phyloP scores from a whole-genome alignment of 2,888 invertebrate species.

The Melolontha melolontha region DNA sequence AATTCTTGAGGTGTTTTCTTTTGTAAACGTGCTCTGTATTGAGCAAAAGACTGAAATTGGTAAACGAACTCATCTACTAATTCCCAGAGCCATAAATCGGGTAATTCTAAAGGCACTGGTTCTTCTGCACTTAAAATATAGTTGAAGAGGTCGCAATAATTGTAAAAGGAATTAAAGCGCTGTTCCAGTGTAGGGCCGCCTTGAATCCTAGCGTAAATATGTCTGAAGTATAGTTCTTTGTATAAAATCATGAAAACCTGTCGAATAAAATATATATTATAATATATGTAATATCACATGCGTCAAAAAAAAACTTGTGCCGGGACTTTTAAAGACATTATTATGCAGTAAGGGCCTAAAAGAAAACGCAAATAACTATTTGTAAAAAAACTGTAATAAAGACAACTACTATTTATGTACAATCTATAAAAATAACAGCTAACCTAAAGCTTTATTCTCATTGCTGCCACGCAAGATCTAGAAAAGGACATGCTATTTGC shows the following conservation, averaged over 20 bases:
- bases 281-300: too few species aligned
- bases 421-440: too few species aligned
- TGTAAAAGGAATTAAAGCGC: constrained; percentile 95
- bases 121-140: constrained; percentile 91
- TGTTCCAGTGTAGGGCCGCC: constrained; percentile 93
- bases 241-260: constrained; percentile 94
- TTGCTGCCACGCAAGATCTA: too few species aligned
- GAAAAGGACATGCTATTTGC: too few species aligned
- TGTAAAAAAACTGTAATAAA: too few species aligned
- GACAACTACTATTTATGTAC: too few species aligned
- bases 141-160: constrained; percentile 98
- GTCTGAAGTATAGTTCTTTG: constrained; percentile 97
- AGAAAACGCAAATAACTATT: too few species aligned
- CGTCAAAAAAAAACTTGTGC: too few species aligned
- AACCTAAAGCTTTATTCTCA: too few species aligned
- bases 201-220: constrained; percentile 93
- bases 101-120: constrained; percentile 90
- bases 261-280: constrained; percentile 56
- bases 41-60: constrained; percentile 93
- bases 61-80: constrained; percentile 99
- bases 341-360: too few species aligned
- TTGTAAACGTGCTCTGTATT: constrained; percentile 78
- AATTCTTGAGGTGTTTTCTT: constrained; percentile 87
- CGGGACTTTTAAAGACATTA: too few species aligned
- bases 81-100: constrained; percentile 99